Evolutionary conservation across 2,797 vertebrate species (phyloP).

Genomic region (Schizopygopsis pylzovi): DNA sequence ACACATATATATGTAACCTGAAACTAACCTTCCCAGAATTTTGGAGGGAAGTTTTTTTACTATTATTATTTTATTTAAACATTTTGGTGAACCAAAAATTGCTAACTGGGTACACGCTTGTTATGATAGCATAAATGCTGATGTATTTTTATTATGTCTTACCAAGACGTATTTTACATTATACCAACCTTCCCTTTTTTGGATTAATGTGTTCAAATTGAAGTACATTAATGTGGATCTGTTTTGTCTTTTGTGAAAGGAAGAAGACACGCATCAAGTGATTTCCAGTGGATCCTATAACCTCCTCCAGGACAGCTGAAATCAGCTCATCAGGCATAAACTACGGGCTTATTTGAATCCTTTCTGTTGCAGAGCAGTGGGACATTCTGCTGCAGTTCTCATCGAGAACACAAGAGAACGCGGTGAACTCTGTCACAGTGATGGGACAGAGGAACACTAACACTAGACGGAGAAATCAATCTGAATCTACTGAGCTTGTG

Average conservation of each 20-base stretch:
- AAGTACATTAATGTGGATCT: background rate
- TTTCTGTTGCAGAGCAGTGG: background rate
- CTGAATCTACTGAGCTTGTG: constrained; percentile 5
- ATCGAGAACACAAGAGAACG: background rate
- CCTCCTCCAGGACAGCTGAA: constrained; percentile 71
- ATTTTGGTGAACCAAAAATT: background rate
- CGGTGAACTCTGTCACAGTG: background rate
- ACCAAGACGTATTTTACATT: background rate
- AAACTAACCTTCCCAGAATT: too few relatives aligned
- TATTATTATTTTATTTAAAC: background rate
- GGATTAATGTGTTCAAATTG: background rate
- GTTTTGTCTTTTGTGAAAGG: constrained; percentile 60
- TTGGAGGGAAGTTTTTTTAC: background rate
- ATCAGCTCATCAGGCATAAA: background rate
- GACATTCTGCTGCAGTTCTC: background rate
- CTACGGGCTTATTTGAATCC: background rate
- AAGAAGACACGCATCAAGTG: constrained; percentile 77
- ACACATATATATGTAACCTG: too few relatives aligned
- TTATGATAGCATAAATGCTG: background rate
- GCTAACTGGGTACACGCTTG: background rate
- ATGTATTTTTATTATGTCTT: background rate
- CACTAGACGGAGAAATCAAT: background rate
- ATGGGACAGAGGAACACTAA: background rate
- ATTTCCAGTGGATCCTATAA: constrained; percentile 72
- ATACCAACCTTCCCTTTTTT: background rate